Evolutionary conservation across 2,113 vertebrate species (phyloP).

Genomic region (Lepus americanus): DNA sequence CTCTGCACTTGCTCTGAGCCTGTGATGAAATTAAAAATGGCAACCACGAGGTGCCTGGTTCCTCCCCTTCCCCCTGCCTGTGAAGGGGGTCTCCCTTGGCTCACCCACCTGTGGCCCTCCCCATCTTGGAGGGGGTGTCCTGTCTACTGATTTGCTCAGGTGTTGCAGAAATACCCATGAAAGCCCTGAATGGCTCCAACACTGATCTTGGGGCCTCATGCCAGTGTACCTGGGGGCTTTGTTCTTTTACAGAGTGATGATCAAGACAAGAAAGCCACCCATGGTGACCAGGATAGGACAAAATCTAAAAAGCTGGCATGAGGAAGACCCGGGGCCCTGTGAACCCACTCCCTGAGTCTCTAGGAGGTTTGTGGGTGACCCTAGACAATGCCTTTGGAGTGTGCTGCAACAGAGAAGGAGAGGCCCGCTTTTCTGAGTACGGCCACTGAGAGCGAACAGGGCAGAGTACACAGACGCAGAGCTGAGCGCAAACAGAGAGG

Average conservation of each 20-base stretch:
- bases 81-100: neutral
- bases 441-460: neutral
- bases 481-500: neutral
- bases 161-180: neutral
- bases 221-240: neutral
- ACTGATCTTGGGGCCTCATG: neutral
- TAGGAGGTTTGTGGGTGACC: neutral
- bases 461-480: neutral
- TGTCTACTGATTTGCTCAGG: neutral
- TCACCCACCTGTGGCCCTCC: neutral
- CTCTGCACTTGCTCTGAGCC: neutral
- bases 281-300: neutral
- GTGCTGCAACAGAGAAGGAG: neutral
- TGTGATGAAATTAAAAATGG: neutral
- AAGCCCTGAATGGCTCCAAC: neutral
- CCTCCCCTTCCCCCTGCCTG: neutral
- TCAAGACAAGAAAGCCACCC: neutral
- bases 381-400: neutral
- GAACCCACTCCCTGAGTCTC: neutral
- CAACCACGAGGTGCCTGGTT: neutral
- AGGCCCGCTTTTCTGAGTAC: neutral
- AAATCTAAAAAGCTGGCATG: neutral
- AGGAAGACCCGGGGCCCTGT: neutral
- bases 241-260: conserved; percentile 10
- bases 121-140: rapidly evolving